These are phyloP conservation scores for Drosophila dives DNA, from an alignment of 2,888 invertebrate genomes.

Conservation along the genomic window DNA sequence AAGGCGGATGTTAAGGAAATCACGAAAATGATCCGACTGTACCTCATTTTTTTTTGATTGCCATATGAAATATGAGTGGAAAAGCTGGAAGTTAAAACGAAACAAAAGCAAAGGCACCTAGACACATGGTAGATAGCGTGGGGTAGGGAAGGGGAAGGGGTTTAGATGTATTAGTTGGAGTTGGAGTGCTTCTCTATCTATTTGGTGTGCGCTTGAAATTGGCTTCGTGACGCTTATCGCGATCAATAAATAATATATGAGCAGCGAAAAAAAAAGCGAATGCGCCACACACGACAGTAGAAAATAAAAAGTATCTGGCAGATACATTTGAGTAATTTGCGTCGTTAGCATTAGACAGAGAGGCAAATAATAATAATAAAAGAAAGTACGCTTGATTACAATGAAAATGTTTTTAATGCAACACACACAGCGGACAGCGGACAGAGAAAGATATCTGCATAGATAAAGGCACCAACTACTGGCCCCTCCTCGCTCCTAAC, in stretches of 20 bases:
- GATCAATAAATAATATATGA: slow-evolving; percentile 85
- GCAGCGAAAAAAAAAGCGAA: slow-evolving; percentile 35
- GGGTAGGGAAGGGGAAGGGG: background rate
- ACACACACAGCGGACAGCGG: slow-evolving; percentile 35
- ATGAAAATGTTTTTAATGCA: slow-evolving; percentile 79
- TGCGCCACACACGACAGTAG: slow-evolving; percentile 55
- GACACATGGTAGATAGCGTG: background rate
- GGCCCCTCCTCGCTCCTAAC: background rate
- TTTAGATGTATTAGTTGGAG: slow-evolving; percentile 13
- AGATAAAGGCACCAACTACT: slow-evolving; percentile 66
- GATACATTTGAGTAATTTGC: slow-evolving; percentile 83
- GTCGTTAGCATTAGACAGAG: slow-evolving; percentile 68
- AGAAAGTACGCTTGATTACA: slow-evolving; percentile 81
- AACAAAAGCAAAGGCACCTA: slow-evolving; percentile 1
- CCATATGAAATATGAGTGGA: slow-evolving; percentile 14
- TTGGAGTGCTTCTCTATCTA: slow-evolving; percentile 60
- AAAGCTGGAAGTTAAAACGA: slow-evolving; percentile 18
- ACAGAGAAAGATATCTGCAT: slow-evolving; percentile 79
- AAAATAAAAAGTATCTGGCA: slow-evolving; percentile 74
- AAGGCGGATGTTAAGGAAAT: slow-evolving; percentile 57
- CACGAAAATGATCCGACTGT: slow-evolving; percentile 46
- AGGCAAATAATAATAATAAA: slow-evolving; percentile 78
- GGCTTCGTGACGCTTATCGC: slow-evolving; percentile 84
- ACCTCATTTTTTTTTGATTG: slow-evolving; percentile 12
- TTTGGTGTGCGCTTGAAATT: slow-evolving; percentile 74